Evolutionary conservation across 2,113 vertebrate species (phyloP), one percentile per base, ranked within the genome.

Genomic region (Crotophaga sulcirostris): DNA sequence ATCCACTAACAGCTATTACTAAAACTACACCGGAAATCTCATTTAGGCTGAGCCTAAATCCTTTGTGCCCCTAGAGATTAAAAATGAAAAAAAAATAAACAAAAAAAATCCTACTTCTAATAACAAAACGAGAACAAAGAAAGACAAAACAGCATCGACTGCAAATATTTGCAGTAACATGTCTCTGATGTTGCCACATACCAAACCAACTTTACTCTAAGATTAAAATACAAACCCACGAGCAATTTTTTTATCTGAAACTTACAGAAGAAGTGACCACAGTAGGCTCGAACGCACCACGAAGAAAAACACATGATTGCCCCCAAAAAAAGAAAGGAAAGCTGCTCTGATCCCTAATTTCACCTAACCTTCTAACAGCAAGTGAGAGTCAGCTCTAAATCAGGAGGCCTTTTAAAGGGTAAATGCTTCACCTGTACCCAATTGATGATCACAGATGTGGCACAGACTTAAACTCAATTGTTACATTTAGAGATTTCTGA

Each of bases 261-360:
- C 31, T 44, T 60, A 49, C 17, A 10, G 16, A 29, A 42, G 13
- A 38, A n/a, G 5, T 1, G 2, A 33, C 19, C 24, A 13, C 20
- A 2, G n/a, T 1, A 69, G 34, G 18, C 28, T 59, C 11, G 0
- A 55, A 49, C 0, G 0, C 31, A 16, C 13, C 31, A 21, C 17
- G 49, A 59, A 20, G 18, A 15, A 54, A 54, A 58, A 7, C 11
- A 14, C 16, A 3, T 3, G 1, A 5, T 23, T 13, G 10, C 6
- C 4, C 12, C 28, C 17, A 19, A n/a, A 16, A 10, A 59, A 59
- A 52, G 2, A 3, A 9, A 52, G 5, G 7, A 14, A 40, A 68
- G 18, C 40, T 14, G 15, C 45, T 15, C 24, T 10, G 31, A 2
- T 10, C 33, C 25, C 12, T 15, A 4, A 10, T 14, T 23, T 44